A percentile compares a stretch with the other conserved stretches of the same genome.
These are phyloP conservation scores for Thermophis baileyi DNA, from an alignment of 2,113 vertebrate species.

Conservation along the genomic window DNA sequence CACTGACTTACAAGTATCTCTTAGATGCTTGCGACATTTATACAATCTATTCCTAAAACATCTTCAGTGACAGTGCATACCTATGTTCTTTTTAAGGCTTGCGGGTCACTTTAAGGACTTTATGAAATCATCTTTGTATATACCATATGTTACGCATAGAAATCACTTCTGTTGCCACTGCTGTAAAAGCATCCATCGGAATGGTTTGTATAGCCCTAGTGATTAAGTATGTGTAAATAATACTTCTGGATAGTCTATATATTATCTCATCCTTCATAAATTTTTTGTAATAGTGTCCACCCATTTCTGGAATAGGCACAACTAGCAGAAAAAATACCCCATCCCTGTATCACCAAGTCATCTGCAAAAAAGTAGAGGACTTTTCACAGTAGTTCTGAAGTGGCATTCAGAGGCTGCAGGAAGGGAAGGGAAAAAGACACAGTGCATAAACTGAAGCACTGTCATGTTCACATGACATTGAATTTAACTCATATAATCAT, in stretches of 20 bases:
- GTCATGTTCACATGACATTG: too few relatives aligned
- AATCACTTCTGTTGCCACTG: not conserved
- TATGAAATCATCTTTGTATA: not conserved
- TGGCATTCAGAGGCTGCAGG: not conserved
- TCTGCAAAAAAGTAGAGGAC: not conserved
- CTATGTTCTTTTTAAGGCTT: not conserved
- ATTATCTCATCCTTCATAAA: not conserved
- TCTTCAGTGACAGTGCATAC: not conserved
- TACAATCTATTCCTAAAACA: not conserved
- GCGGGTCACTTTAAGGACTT: not conserved
- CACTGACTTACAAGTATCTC: not conserved
- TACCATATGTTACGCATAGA: not conserved
- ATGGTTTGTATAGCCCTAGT: too few relatives aligned
- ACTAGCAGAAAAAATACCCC: not conserved
- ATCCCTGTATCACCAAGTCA: not conserved
- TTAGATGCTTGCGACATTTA: not conserved
- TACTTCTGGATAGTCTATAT: not conserved
- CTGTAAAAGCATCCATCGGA: not conserved
- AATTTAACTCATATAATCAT: not conserved
- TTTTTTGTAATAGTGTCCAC: not conserved
- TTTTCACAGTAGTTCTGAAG: not conserved
- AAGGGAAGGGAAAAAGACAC: not conserved
- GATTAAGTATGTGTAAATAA: not conserved
- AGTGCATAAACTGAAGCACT: too few relatives aligned
- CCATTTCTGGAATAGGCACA: not conserved